phyloP scores from a whole-genome alignment of 30 jellyfish, hydroid and myxozoan genomes.

The Aurelia aurita region DNA sequence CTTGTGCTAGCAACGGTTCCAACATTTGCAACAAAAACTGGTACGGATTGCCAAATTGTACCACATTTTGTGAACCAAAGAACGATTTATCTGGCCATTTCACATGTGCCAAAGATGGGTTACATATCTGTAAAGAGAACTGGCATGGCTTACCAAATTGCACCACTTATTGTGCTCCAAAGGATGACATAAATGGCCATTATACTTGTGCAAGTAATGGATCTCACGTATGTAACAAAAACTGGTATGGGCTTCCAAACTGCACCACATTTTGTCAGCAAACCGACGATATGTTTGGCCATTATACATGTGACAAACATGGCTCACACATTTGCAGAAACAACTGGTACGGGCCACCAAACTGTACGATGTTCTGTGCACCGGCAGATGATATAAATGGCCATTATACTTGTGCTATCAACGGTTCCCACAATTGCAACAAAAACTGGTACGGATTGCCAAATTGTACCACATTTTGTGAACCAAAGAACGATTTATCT shows the following conservation, averaged over 20 bases:
- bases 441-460: conserved; percentile 20
- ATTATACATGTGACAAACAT: conserved; percentile 4
- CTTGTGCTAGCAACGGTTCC: background rate
- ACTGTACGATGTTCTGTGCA: background rate
- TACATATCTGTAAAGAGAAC: background rate
- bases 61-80: no score
- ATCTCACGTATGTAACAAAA: conserved; percentile 11
- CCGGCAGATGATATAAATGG: conserved; percentile 1
- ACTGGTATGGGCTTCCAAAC: conserved; percentile 37
- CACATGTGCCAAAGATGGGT: conserved; percentile 18
- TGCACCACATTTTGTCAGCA: conserved; percentile 45
- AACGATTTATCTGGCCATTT: conserved; percentile 2
- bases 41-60: conserved; percentile 15
- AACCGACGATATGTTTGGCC: background rate
- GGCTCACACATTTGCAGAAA: conserved; percentile 20
- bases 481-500: no score
- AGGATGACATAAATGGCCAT: conserved; percentile 1
- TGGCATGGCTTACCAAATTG: conserved; percentile 2
- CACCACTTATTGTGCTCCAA: background rate
- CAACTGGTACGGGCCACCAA: conserved; percentile 8
- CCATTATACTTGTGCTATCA: conserved; percentile 2
- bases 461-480: background rate
- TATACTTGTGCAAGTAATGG: conserved; percentile 45
- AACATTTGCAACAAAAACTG: conserved; percentile 2
- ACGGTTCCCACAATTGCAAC: background rate